A percentile compares a stretch with the other conserved stretches of the same genome.
These are phyloP conservation scores for Drosophila pachea DNA, from an alignment of 1,140 invertebrate genomes.

Conservation along the genomic window DNA sequence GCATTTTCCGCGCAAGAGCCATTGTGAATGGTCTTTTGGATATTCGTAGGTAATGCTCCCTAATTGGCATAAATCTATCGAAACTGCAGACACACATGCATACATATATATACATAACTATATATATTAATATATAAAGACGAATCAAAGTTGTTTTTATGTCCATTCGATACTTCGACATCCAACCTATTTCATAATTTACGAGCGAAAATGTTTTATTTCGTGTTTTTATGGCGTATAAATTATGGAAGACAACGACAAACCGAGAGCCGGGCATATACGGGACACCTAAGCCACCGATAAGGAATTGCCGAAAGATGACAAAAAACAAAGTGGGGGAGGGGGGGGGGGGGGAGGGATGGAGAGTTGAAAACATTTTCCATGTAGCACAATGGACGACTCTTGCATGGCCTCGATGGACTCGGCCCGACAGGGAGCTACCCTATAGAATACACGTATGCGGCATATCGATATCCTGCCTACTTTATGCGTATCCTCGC, in stretches of 20 bases:
- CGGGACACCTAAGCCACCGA: slow-evolving; percentile 55
- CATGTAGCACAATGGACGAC: slow-evolving; percentile 18
- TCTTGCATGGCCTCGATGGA: slow-evolving; percentile 5
- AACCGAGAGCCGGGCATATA: slow-evolving; percentile 24
- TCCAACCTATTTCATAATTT: slow-evolving; percentile 66
- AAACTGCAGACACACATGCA: slow-evolving; percentile 4
- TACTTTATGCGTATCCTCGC: no score
- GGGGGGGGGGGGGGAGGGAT: no score
- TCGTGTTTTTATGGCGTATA: slow-evolving; percentile 73
- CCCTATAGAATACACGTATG: neutral
- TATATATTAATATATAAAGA: no score
- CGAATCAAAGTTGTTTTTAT: slow-evolving; percentile 33
- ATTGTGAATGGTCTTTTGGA: slow-evolving; percentile 35
- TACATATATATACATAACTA: slow-evolving; percentile 2
- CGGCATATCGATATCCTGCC: no score
- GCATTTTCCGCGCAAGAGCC: slow-evolving; percentile 55
- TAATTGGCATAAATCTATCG: slow-evolving; percentile 39
- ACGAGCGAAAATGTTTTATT: slow-evolving; percentile 72
- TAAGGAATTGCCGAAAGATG: slow-evolving; percentile 58
- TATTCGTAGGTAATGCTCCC: slow-evolving; percentile 1
- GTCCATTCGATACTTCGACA: slow-evolving; percentile 24
- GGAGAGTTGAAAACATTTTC: slow-evolving; percentile 24
- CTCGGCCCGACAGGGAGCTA: neutral
- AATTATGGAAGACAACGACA: slow-evolving; percentile 55
- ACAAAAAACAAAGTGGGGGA: neutral